Evolutionary conservation across 92 coral and sea anemone species (phyloP), one percentile per base, ranked within the genome.

Genomic region (Epizoanthus fatuus): DNA sequence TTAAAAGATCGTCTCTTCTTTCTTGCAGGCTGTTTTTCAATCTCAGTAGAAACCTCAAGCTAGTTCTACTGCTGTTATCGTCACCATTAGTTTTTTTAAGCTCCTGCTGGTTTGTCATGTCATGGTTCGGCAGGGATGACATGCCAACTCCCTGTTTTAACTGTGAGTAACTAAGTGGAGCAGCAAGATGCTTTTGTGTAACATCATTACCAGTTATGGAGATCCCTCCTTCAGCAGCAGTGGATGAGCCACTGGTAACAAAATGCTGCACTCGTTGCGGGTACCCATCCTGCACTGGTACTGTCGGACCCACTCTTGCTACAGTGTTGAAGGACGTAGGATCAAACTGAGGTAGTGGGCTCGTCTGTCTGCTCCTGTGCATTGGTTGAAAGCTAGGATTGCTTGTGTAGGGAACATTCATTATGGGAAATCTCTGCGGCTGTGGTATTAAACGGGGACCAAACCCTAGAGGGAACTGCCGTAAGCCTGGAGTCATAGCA

Each of bases 21-120:
- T 39, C 55, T 42, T 56, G 52, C 67, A 75, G 38, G 17, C 37
- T 75, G 32, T 6, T 9, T 38, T 57, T 56, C 29, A 75, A 13
- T 58, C 59, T 75, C 11, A 22, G 58, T 32, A 75, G 67, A n/a
- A 75, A 75, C 68, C 32, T 53, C 13, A 75, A 56, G 15, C 67
- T 75, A 49, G 52, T 13, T 15, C 7, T 1, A 13, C 80, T 9
- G 45, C 13, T 35, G 20, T 75, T 75, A 75, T 37, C 19, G 17
- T 38, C 81, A 75, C 15, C 37, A 56, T 2, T 38, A 16, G 4
- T 54, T 35, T 56, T 16, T 15, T 38, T 29, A 14, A 8, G 35
- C 17, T 57, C 14, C 1, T 39, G 10, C 4, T 75, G 53, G 4
- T 75, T 57, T 2, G 3, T 73, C 25, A 3, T 2, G n/a, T 29